A percentile compares a stretch with the other conserved stretches of the same genome.
Conservation (phyloP, 1,140 invertebrate genomes). For the Bicyclus anynana region DNA sequence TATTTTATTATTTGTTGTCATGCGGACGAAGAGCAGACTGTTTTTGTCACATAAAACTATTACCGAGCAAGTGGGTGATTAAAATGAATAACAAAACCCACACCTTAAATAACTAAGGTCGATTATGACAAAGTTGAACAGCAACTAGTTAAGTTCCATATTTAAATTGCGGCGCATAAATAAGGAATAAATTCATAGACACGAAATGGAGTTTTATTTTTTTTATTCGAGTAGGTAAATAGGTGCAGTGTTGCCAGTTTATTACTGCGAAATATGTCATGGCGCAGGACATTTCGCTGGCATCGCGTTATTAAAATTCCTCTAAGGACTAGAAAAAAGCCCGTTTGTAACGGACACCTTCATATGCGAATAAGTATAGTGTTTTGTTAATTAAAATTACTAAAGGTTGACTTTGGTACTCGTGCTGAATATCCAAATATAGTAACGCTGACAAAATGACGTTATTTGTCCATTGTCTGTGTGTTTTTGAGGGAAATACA, state of each 20-base stretch:
- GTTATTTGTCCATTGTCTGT: too few species aligned
- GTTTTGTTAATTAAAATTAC: constrained; percentile 24
- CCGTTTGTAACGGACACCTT: constrained; percentile 26
- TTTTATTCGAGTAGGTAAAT: neutral
- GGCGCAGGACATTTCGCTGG: constrained; percentile 7
- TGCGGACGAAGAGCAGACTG: too few species aligned
- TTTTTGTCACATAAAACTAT: too few species aligned
- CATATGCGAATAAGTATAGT: constrained; percentile 13
- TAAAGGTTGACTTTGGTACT: constrained; percentile 5
- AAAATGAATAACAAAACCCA: neutral
- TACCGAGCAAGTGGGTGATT: too few species aligned
- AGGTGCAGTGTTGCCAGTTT: constrained; percentile 6
- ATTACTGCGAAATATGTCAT: constrained; percentile 9
- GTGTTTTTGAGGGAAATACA: too few species aligned
- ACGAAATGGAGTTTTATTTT: neutral
- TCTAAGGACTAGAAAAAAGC: constrained; percentile 23
- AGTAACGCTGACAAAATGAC: neutral
- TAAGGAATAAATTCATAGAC: constrained; percentile 3
- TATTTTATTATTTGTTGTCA: too few species aligned
- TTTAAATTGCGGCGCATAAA: constrained; percentile 4
- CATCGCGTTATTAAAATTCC: constrained; percentile 22
- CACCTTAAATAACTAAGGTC: neutral
- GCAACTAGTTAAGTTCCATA: neutral
- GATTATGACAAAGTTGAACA: neutral
- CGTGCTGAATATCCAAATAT: too few species aligned